These are phyloP conservation scores for Dinoponera quadriceps DNA, from an alignment of 1,140 invertebrate genomes.

Conservation along the genomic window DNA sequence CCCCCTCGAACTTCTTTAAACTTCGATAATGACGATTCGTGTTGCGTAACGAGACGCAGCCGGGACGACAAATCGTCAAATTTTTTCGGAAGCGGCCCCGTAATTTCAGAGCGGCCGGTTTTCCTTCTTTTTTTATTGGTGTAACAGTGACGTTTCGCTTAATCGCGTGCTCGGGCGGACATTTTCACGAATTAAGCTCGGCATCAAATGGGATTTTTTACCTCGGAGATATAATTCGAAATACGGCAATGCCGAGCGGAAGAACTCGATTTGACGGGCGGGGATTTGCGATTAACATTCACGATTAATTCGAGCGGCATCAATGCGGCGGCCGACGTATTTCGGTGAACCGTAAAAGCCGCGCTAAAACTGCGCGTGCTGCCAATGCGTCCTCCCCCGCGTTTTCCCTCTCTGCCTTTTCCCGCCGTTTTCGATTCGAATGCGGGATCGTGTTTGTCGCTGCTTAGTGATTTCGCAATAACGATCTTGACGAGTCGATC, in stretches of 20 bases:
- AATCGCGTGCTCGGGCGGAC: not conserved
- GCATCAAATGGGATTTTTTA: not conserved
- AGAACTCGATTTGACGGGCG: conserved; percentile 12
- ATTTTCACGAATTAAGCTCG: not conserved
- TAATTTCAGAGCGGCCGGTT: not conserved
- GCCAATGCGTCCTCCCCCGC: not conserved
- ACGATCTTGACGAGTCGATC: conserved; percentile 13
- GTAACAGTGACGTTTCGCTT: not conserved
- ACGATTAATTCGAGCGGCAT: not conserved
- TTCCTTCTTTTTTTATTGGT: not conserved
- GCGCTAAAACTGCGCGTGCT: not conserved
- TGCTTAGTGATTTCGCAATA: conserved; percentile 22
- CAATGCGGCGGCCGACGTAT: too few relatives aligned
- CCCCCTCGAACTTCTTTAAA: too few relatives aligned
- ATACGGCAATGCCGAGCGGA: not conserved
- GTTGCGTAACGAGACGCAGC: not conserved
- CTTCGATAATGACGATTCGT: not conserved
- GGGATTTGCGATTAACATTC: too few relatives aligned
- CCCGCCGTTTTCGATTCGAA: too few relatives aligned
- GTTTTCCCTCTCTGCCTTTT: too few relatives aligned
- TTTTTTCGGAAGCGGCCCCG: not conserved
- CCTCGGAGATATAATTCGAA: not conserved
- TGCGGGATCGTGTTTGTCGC: not conserved
- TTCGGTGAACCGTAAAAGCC: not conserved
- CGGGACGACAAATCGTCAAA: not conserved